These are phyloP conservation scores for Lagodon rhomboides DNA, from an alignment of 2,797 vertebrate genomes.

Conservation along the genomic window DNA sequence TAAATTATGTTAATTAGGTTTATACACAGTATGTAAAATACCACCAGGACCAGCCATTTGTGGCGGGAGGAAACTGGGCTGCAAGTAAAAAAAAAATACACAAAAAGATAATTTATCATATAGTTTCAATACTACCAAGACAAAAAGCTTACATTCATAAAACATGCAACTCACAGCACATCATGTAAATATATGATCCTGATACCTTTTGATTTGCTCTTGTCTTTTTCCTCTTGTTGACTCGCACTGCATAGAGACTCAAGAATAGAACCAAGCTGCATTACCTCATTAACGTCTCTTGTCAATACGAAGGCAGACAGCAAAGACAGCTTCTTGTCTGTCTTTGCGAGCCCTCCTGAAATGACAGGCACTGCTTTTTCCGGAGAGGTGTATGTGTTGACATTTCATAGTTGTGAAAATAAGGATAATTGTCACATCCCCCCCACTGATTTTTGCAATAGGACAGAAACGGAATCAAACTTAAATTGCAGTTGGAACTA, in stretches of 20 bases:
- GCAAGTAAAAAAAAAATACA: constrained; percentile 16
- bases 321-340: constrained; percentile 43
- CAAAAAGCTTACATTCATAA: neutral
- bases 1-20: constrained; percentile 63
- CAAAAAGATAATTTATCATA: constrained; percentile 12
- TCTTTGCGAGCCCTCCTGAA: constrained; percentile 20
- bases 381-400: constrained; percentile 51
- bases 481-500: constrained; percentile 52
- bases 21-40: constrained; percentile 33
- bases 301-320: constrained; percentile 46
- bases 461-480: constrained; percentile 51
- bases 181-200: constrained; percentile 37
- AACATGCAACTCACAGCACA: constrained; percentile 28
- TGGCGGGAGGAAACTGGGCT: neutral
- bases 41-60: constrained; percentile 5
- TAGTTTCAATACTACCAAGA: constrained; percentile 10
- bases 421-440: constrained; percentile 57
- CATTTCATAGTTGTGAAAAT: constrained; percentile 57
- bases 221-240: constrained; percentile 16
- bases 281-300: constrained; percentile 56
- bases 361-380: constrained; percentile 55
- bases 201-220: constrained; percentile 32
- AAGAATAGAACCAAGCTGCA: constrained; percentile 45
- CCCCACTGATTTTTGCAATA: constrained; percentile 35
- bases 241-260: constrained; percentile 12